Base-by-base conservation (phyloP, 2,113 vertebrate genomes). In the Hemiscyllium ocellatum region DNA sequence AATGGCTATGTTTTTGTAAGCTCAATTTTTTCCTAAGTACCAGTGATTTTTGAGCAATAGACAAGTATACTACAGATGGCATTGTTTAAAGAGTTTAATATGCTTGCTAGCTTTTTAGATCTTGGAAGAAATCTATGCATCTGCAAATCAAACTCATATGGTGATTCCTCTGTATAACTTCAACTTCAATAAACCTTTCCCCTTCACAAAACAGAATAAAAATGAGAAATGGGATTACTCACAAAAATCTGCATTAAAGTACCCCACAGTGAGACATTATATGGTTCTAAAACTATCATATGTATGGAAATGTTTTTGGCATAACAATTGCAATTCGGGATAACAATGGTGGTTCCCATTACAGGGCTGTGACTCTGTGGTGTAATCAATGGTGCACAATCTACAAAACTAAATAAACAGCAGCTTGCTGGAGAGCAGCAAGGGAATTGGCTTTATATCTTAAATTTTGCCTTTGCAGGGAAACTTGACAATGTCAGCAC, bases 41-140 rank as follows among this genome's bases (percentile, higher is more conserved):
- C 69, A 70, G 69, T 95, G 69, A 72, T 95, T 95, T 70, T 52
- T 10, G 66, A 95, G 94, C 37, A 72, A 95, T 72, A 47, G 68
- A 95, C 94, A 95, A 95, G 94, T 95, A 47, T 24, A 50, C 94
- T 72, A 37, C 94, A 95, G 94, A 69, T 95, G 94, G 94, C 94
- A 95, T 95, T 95, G n/a, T 70, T 95, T 95, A 95, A 95, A 95
- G 94, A n/a, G 94, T 72, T 95, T 95, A 72, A 95, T 95, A 37
- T 52, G 70, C 69, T 76, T 42, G 4, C 94, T 50, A 72, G 37
- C 56, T 76, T 72, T 95, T 95, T 95, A 95, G 94, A 95, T 95
- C 94, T 72, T 76, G 37, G 37, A 95, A 72, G 42, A 52, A 52
- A 72, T 76, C 42, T 72, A 19, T 72, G 61, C 42, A 72, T 95